Base-by-base conservation (phyloP, 2,113 vertebrate species). In the Myotis yumanensis region DNA sequence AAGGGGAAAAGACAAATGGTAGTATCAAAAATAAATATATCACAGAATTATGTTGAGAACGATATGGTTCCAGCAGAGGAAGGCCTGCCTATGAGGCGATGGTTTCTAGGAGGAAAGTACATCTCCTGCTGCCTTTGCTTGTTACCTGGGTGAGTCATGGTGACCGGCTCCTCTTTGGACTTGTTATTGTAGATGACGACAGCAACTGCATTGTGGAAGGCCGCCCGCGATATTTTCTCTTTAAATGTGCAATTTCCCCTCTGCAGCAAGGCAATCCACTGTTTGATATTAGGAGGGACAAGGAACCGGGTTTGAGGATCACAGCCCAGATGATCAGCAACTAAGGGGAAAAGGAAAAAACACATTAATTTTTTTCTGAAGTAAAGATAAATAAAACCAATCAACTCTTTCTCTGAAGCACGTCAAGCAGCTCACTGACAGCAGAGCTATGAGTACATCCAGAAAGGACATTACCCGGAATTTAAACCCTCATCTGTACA, bases 161-260 rank as follows among this genome's bases (percentile, higher is more conserved):
- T 99, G 97, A 99, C 99, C 0, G 99, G 99, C 73, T 99, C 98
- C 51, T 99, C 99, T 57, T 99, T 99, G 95, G 99, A 99, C 97
- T 99, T 98, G 97, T 99, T 99, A 96, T 99, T 99, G 98, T 99
- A 99, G 98, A 99, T 99, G 96, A 99, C 99, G 64, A 99, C 99
- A 0, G 99, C 99, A 4, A 99, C 98, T 86, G 99, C 99, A 95
- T 99, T 99, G 95, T 99, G 99, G 32, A 99, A 98, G 11, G 99
- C 98, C 10, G 99, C 99, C 95, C 99, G 98, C 75, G 99, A 98
- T 95, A 99, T 99, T 98, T 99, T 99, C 98, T 99, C 99, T 93
- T 98, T 99, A 94, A 99, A 99, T 0, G 99, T 99, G 95, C 99
- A 99, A 97, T 99, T 99, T 64, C 99, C 99, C 94, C 99, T 98